Evolutionary conservation across 1,140 invertebrate genomes (phyloP).

Genomic region (Dolichoris vasculosae): DNA sequence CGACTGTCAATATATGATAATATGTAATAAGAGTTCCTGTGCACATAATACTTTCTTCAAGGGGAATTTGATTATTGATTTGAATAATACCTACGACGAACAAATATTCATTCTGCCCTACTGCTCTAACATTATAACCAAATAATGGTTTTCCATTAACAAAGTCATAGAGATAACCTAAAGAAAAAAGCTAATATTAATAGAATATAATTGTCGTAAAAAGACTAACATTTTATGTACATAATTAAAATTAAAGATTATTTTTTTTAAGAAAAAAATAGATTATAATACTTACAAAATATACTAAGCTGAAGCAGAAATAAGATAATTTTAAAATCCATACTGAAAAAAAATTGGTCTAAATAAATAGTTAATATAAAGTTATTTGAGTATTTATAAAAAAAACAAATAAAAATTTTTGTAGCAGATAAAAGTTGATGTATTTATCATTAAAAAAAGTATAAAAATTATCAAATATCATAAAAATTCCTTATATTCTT

Average conservation of each 20-base stretch:
- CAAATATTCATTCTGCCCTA: background rate
- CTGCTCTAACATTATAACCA: background rate
- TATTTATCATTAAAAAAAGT: background rate
- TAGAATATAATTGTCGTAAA: background rate
- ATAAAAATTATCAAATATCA: constrained; percentile 7
- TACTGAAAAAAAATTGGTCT: background rate
- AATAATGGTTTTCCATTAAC: background rate
- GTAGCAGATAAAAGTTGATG: background rate
- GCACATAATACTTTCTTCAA: background rate
- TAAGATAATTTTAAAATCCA: background rate
- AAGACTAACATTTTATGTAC: too few relatives aligned
- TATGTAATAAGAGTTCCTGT: background rate
- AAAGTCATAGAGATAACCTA: background rate
- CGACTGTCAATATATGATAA: background rate
- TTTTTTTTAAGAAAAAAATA: background rate
- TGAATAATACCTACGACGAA: background rate
- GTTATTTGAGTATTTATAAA: background rate
- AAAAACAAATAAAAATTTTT: background rate
- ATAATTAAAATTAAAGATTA: too few relatives aligned
- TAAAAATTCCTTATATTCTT: background rate
- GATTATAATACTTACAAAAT: background rate
- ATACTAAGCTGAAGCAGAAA: background rate
- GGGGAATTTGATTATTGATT: background rate
- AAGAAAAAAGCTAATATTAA: background rate
- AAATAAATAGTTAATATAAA: background rate